Evolutionary conservation across 2,888 invertebrate species (phyloP).

Genomic region (Camptogramma bilineatum): DNA sequence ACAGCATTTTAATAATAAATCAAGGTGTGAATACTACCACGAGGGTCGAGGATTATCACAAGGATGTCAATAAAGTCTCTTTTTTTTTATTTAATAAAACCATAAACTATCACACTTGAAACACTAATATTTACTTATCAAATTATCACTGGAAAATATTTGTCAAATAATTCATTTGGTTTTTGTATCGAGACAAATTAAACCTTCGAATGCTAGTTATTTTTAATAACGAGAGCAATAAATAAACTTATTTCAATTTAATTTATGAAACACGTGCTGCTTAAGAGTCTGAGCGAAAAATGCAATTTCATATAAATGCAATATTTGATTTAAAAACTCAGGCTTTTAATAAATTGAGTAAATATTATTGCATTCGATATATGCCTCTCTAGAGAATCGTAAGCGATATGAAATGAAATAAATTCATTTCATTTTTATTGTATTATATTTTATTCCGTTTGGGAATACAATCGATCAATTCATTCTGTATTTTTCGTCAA

Average conservation of each 20-base stretch:
- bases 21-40: too few relatives aligned
- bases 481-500: not conserved
- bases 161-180: too few relatives aligned
- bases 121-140: too few relatives aligned
- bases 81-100: too few relatives aligned
- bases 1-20: too few relatives aligned
- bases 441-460: not conserved
- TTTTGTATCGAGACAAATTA: too few relatives aligned
- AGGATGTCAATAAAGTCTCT: too few relatives aligned
- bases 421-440: constrained; percentile 14
- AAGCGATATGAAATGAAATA: constrained; percentile 19
- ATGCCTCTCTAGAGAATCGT: constrained; percentile 18
- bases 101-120: too few relatives aligned
- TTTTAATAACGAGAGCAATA: not conserved
- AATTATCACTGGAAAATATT: too few relatives aligned
- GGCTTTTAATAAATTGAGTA: constrained; percentile 24
- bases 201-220: not conserved
- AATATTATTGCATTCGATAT: constrained; percentile 28
- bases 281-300: not conserved
- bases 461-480: constrained; percentile 5
- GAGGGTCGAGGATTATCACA: too few relatives aligned
- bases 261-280: not conserved
- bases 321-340: constrained; percentile 5
- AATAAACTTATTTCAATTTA: not conserved
- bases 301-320: constrained; percentile 16